phyloP scores from a whole-genome alignment of 2,113 vertebrate species.

The Ibidorhyncha struthersii region DNA sequence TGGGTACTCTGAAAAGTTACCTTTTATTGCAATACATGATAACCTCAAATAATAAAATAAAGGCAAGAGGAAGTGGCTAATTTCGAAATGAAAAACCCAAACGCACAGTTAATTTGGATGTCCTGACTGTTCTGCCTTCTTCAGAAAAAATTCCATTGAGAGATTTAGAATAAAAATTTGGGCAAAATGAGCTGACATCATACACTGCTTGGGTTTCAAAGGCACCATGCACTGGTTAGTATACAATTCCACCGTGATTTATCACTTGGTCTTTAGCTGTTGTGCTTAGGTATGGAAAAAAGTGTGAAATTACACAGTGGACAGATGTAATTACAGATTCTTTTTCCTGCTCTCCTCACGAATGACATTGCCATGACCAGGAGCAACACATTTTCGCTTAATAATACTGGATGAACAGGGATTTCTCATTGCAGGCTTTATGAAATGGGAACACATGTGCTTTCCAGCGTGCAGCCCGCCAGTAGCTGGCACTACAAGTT shows the following conservation, averaged over 20 bases:
- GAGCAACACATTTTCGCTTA: background rate
- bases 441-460: rapidly evolving
- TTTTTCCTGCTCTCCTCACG: background rate
- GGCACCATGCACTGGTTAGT: background rate
- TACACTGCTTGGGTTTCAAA: background rate
- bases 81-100: background rate
- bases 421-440: background rate
- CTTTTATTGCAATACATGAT: background rate
- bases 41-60: background rate
- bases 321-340: background rate
- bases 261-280: background rate
- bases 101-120: background rate
- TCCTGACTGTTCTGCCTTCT: background rate
- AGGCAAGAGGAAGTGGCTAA: background rate
- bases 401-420: background rate
- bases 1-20: background rate
- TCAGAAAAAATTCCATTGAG: background rate
- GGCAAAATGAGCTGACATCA: background rate
- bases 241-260: background rate
- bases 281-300: background rate
- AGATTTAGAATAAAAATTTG: background rate
- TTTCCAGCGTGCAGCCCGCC: background rate
- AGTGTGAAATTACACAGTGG: background rate
- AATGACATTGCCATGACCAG: background rate
- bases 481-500: background rate